Evolutionary conservation across 1,140 invertebrate genomes (phyloP), one percentile per base, ranked within the genome.

Genomic region (Philopotamus ludificatus): DNA sequence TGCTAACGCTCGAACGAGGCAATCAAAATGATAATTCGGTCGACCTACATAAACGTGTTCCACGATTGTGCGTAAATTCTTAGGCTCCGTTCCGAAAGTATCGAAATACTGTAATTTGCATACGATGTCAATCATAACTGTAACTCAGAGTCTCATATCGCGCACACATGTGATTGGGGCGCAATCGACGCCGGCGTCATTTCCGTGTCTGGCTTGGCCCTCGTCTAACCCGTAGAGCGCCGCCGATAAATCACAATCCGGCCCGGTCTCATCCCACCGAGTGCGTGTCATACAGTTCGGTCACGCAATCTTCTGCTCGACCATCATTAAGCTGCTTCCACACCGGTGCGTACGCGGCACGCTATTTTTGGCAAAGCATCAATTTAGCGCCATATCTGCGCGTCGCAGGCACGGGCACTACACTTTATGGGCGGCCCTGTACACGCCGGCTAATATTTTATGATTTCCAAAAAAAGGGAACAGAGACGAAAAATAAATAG

Each of bases 211-310:
- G 28, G 28, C 28, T 34, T 4, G 12, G 28, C 28, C 12, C 28
- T 12, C 28, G 28, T 34, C 12, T 47, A 7, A 47, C 4, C 44
- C 44, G 8, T 16, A 9, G 8, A 3, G 10, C 10, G 18, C 10
- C 4, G 44, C 44, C 44, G 18, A 47, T 47, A 47, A 47, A 47
- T 47, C 44, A 47, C 18, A 47, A 16, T 47, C 4, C 44, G 7
- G 28, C 44, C 44, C 44, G 18, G 18, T 20, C 18, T 20, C 44
- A 15, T 47, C 18, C 44, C 18, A 7, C 10, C 18, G 7, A 4
- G 18, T 9, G 44, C n/a, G n/a, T n/a, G 4, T 16, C 18, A 15
- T 20, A 47, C 15, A 47, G 8, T 47, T 47, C 18, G 44, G 44
- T 47, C 44, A 47, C 44, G 44, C 44, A 47, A 47, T 47, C 44